Conservation (phyloP, 2,888 invertebrate species). For the Campopleginae sp. region DNA sequence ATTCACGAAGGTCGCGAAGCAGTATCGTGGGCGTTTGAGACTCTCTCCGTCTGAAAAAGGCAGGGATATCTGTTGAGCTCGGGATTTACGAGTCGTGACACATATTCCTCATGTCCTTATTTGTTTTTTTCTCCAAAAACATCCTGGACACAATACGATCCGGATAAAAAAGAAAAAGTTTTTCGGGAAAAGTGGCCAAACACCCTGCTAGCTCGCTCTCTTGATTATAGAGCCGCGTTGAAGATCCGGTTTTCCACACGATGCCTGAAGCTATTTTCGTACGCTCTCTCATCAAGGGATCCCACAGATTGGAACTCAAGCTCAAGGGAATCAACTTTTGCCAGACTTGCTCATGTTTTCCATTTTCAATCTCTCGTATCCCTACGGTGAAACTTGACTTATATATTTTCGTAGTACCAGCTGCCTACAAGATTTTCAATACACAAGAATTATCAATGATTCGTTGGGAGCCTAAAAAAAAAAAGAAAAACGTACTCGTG, state of each 20-base stretch:
- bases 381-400: not conserved
- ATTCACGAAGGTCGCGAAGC: slow-evolving; percentile 58
- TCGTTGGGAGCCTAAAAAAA: not conserved
- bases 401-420: not conserved
- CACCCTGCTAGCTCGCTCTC: slow-evolving; percentile 34
- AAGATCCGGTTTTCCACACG: slow-evolving; percentile 69
- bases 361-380: slow-evolving; percentile 6
- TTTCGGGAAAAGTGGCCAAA: slow-evolving; percentile 42
- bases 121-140: not conserved
- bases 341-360: slow-evolving; percentile 27
- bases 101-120: slow-evolving; percentile 19
- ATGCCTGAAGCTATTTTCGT: slow-evolving; percentile 66
- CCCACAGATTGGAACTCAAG: slow-evolving; percentile 65
- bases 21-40: slow-evolving; percentile 61
- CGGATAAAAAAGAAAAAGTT: not conserved
- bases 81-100: slow-evolving; percentile 10
- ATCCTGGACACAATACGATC: not conserved
- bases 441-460: not conserved
- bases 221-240: slow-evolving; percentile 37
- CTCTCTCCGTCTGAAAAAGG: slow-evolving; percentile 44
- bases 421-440: not conserved
- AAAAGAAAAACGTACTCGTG: not conserved
- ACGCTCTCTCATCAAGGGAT: slow-evolving; percentile 55
- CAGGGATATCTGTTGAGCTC: slow-evolving; percentile 32
- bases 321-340: slow-evolving; percentile 72